Percentiles rank a stretch among this genome's conserved stretches.
Conservation (phyloP, 2,888 invertebrate species). For the Dicranocentrus wangi region DNA sequence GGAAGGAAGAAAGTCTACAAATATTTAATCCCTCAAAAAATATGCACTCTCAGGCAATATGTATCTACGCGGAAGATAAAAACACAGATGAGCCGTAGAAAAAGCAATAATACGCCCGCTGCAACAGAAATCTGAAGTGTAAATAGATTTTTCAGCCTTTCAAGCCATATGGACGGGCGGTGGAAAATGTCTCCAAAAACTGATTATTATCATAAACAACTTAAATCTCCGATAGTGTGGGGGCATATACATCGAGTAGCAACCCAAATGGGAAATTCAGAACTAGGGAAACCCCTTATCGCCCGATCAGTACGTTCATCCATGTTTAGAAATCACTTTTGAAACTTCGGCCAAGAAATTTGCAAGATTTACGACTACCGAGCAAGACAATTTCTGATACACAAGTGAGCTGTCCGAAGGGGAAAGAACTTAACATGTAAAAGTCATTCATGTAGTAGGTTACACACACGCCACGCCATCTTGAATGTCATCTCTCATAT, state of each 20-base stretch:
- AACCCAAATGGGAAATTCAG: constrained; percentile 9
- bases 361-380: no score
- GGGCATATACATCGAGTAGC: background rate
- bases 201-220: constrained; percentile 25
- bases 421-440: no score
- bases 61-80: background rate
- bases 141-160: constrained; percentile 3
- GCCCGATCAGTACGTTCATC: background rate
- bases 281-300: constrained; percentile 4
- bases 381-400: no score
- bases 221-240: no score
- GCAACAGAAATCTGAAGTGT: background rate
- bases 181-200: background rate
- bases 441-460: no score
- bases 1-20: background rate
- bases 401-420: no score
- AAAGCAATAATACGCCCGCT: background rate
- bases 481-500: no score
- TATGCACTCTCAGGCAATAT: background rate
- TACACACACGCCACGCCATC: no score
- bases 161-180: background rate
- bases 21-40: constrained; percentile 13
- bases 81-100: background rate
- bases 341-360: no score
- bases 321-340: background rate